phyloP scores from a whole-genome alignment of 92 coral and sea anemone species.

The Ricordea florida region DNA sequence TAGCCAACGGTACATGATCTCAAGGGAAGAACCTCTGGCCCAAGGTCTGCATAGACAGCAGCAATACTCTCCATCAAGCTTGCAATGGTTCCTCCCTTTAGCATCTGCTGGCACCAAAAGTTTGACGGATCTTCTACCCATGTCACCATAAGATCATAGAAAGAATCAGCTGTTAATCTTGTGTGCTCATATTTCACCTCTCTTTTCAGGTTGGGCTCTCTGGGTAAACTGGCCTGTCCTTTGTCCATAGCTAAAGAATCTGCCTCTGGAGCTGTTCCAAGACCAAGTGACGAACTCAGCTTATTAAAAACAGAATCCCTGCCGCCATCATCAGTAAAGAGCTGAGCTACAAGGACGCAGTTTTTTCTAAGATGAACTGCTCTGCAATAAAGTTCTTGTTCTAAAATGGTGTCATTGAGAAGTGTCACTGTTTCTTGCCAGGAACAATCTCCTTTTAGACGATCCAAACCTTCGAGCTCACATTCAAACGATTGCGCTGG shows the following conservation, averaged over 20 bases:
- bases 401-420: conserved; percentile 66
- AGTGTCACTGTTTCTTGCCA: conserved; percentile 46
- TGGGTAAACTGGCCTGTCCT: neutral
- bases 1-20: conserved; percentile 73
- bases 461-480: conserved; percentile 68
- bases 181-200: conserved; percentile 51
- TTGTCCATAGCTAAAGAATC: neutral
- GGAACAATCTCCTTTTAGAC: conserved; percentile 50
- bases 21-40: conserved; percentile 68
- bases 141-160: conserved; percentile 74
- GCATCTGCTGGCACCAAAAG: conserved; percentile 80
- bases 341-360: conserved; percentile 59
- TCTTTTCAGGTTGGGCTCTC: neutral
- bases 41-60: conserved; percentile 67
- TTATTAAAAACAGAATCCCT: conserved; percentile 46
- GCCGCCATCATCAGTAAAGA: conserved; percentile 75
- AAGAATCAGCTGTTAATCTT: conserved; percentile 42
- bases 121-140: conserved; percentile 72
- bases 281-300: too few relatives aligned
- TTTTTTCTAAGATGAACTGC: conserved; percentile 76
- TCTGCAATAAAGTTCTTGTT: conserved; percentile 75
- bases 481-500: conserved; percentile 89
- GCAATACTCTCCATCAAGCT: conserved; percentile 77
- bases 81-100: conserved; percentile 55
- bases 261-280: conserved; percentile 12